A percentile compares a stretch with the other conserved stretches of the same genome.
Conservation (phyloP, 2,113 vertebrate species). For the Herpetotheres cachinnans region DNA sequence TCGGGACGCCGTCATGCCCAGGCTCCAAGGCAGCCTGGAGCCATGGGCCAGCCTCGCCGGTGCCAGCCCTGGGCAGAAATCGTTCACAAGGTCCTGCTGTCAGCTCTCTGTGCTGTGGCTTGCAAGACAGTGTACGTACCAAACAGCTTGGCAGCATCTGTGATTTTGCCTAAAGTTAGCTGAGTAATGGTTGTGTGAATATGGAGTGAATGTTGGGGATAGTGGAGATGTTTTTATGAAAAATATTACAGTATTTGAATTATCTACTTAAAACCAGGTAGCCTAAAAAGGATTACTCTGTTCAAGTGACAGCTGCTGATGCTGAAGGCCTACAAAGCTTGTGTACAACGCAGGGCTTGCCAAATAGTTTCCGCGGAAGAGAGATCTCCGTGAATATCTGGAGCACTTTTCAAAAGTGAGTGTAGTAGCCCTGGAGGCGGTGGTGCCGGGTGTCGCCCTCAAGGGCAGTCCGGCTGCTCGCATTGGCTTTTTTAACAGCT, state of each 20-base stretch:
- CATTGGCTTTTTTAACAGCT: background rate
- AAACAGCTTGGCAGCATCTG: background rate
- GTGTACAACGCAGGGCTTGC: background rate
- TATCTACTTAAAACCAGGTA: background rate
- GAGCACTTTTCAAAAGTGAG: background rate
- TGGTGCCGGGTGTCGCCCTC: background rate
- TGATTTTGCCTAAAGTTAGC: background rate
- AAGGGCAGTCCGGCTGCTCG: background rate
- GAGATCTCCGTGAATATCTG: accelerated
- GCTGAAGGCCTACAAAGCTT: background rate
- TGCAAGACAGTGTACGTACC: background rate
- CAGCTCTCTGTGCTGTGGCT: background rate
- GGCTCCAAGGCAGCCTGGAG: slow-evolving; percentile 51
- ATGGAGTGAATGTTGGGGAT: background rate
- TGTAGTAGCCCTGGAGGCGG: background rate
- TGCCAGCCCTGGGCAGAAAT: slow-evolving; percentile 73
- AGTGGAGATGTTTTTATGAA: background rate
- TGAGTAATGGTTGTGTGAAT: background rate
- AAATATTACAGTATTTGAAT: background rate
- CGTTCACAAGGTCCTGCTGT: slow-evolving; percentile 55
- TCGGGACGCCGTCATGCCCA: slow-evolving; percentile 66
- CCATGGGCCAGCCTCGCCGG: slow-evolving; percentile 65
- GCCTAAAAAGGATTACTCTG: background rate
- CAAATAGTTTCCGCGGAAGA: background rate
- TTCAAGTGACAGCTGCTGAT: background rate